Evolutionary conservation across 2,113 vertebrate species (phyloP).

Genomic region (Oncorhynchus tshawytscha): DNA sequence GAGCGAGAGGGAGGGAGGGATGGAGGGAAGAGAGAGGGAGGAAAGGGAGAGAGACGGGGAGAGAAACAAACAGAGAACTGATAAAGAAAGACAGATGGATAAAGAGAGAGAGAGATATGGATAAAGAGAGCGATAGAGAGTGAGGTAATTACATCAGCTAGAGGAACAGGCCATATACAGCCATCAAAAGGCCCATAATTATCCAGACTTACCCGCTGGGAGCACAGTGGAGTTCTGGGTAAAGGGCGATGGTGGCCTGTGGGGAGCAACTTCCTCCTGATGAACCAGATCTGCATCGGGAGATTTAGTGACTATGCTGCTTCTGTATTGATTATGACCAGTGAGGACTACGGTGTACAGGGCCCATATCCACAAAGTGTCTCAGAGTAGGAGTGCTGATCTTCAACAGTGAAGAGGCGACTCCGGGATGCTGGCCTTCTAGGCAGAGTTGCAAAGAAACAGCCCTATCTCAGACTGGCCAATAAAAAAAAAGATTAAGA

Average conservation of each 20-base stretch:
- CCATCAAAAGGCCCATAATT: neutral
- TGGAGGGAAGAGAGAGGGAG: neutral
- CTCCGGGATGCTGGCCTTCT: too few species aligned
- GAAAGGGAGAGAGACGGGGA: neutral
- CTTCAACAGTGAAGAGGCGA: too few species aligned
- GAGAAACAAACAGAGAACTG: neutral
- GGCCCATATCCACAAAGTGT: too few species aligned
- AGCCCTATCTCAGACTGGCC: too few species aligned
- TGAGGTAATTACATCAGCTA: neutral
- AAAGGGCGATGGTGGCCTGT: neutral
- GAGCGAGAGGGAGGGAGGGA: neutral
- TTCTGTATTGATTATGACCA: too few species aligned
- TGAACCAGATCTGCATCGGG: neutral
- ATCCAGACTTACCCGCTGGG: neutral
- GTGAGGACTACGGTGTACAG: too few species aligned
- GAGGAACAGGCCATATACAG: slow-evolving; percentile 1
- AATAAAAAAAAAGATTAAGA: too few species aligned
- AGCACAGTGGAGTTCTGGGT: neutral
- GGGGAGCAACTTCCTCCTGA: neutral
- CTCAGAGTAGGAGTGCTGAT: too few species aligned
- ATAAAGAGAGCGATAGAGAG: neutral
- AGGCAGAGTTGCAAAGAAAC: too few species aligned
- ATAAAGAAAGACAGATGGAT: neutral
- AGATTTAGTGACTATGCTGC: too few species aligned
- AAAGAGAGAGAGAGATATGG: neutral